Evolutionary conservation across 2,113 vertebrate species (phyloP), one percentile per base, ranked within the genome.

Genomic region (Charadrius vociferus): DNA sequence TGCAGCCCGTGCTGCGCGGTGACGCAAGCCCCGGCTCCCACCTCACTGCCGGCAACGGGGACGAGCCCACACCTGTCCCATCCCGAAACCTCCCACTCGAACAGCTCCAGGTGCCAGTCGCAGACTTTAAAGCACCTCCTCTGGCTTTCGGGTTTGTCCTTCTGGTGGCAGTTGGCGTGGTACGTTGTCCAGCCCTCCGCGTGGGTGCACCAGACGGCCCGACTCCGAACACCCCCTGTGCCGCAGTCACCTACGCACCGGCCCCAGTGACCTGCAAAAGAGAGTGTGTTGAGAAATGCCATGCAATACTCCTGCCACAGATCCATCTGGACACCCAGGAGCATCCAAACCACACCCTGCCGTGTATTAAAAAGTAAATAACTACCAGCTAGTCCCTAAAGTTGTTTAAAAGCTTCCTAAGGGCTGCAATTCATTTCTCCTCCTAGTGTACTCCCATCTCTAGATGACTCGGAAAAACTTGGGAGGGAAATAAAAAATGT

Each of bases 1-100:
- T 99, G 99, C 90, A 99, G 93, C 22, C 99, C 99, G 5, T 99
- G 99, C 96, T 99, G 99, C 0, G 99, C 99, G 0, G 99, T 99
- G n/a, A 99, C 86, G 6, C 99, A 99, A 12, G 96, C 96, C 12
- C 94, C 91, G 7, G 98, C 70, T 36, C 88, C 97, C 80, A 90
- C 95, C 49, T 98, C 98, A 47, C 97, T 96, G 0, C 97, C 98
- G 47, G 96, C 93, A 3, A 90, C 93, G 14, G 98, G 92, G 34
- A 97, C 97, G 0, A 99, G 98, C 52, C 98, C 90, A 7, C 99
- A 99, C 55, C 67, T 83, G 26, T 98, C 98, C 99, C 99, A 99
- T 66, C 98, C 98, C 0, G 99, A 99, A 34, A 98, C 97, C 58
- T 99, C 99, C 99, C 99, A 99, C 90, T 99, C 98, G 10, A 99